Evolutionary conservation across 2,113 vertebrate species (phyloP), one percentile per base, ranked within the genome.

Genomic region (Rhynchopsitta pachyrhyncha): DNA sequence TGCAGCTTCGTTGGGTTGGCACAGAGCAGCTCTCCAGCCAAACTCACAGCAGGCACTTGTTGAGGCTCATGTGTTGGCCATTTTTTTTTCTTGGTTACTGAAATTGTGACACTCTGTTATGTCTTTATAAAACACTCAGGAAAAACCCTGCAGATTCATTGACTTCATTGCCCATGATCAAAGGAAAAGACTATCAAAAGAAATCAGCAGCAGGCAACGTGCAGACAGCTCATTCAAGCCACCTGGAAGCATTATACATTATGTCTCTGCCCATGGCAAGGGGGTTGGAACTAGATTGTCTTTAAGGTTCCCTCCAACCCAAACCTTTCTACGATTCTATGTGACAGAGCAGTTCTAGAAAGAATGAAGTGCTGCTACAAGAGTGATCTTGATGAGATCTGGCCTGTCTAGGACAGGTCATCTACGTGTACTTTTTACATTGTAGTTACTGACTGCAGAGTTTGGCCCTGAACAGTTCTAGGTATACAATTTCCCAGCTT

Each of bases 71-170:
- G 11, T 2, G 0, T 47, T 27, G 35, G 3, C 18, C 0, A 25
- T 17, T 47, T 42, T 49, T 52, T 29, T 8, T 37, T 59, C 55
- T 85, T 74, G 37, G 15, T 80, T 81, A 67, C 35, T 74, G 28
- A 82, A 92, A 63, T 52, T 47, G 49, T 82, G 53, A 22, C 41
- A 80, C 16, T 80, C 47, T 71, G 31, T 74, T 82, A 33, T 52
- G 17, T 62, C 87, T 91, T 89, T 74, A 66, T 41, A 85, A 87
- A 91, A 88, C 39, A 53, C 25, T 83, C 47, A 76, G 42, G 29
- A 74, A 94, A 73, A 31, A 69, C 53, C 37, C 19, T 85, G 35
- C 44, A 74, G 53, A n/a, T 83, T 67, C 49, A 81, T 28, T 88
- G 78, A 70, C 44, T 91, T 82, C 35, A 42, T 62, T 77, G 68